Evolutionary conservation across 2,113 vertebrate species (phyloP), one percentile per base, ranked within the genome.

Genomic region (Butorides virescens): DNA sequence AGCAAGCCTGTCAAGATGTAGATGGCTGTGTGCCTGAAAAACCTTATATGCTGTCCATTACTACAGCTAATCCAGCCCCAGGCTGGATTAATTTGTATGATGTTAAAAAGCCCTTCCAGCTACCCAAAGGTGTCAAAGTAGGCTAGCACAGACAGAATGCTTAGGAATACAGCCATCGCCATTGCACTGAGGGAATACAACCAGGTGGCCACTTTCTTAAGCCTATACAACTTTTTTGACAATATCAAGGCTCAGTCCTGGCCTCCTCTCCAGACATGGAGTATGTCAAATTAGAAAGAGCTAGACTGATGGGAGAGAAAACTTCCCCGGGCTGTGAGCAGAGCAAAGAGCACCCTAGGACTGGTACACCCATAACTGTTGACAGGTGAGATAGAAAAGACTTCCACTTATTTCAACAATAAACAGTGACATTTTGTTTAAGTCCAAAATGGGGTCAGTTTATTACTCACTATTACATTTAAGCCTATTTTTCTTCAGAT

Each of bases 1-100:
- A 46, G 94, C 70, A 92, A 96, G 56, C 86, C 93, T 96, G 95
- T 97, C 95, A 97, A 95, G 65, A 72, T 92, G 52, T 95, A 94
- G 92, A 83, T 88, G 94, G 37, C 95, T 94, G 49, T 88, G 76
- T 93, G 95, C 92, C 92, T 94, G 95, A 87, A 97, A 97, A 92
- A 42, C 87, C 72, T 97, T 97, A 90, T 73, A 93, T 72, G 70
- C 94, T 96, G 96, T 94, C 96, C 96, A 94, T 97, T 96, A 75
- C 72, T 36, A 62, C 52, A 92, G 78, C 81, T 97, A 96, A 97
- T 97, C 92, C 94, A 95, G 96, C 95, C 89, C 11, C 50, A 92
- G 95, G 95, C 96, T 96, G 95, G 95, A 97, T 97, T 97, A 97
- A 97, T 95, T 95, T 95, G 88, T 94, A 59, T 94, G 88, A 95